Conservation (phyloP, 2,797 vertebrate species). For the Podarcis lilfordi region DNA sequence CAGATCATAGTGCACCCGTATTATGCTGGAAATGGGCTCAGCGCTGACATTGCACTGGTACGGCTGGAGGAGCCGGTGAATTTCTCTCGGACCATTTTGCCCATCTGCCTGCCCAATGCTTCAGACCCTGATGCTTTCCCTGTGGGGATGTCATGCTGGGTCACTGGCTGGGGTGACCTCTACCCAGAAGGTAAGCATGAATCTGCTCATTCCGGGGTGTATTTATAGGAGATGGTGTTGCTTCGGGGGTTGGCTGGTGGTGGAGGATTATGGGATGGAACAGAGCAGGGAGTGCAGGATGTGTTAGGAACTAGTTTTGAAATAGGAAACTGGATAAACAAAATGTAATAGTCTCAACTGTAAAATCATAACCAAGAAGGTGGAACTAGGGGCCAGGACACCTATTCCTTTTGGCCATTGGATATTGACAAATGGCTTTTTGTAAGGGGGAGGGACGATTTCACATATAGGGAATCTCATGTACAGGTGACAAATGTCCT, state of each 20-base stretch:
- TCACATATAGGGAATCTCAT: too few species aligned
- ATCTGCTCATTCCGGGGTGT: too few species aligned
- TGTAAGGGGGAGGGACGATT: background rate
- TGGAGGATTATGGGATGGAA: background rate
- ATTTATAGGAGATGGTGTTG: background rate
- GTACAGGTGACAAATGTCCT: too few species aligned
- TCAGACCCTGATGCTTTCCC: background rate
- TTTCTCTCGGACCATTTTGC: constrained; percentile 50
- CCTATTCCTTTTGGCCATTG: background rate
- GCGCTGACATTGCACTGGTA: constrained; percentile 42
- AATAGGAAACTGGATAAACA: background rate
- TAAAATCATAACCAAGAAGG: background rate
- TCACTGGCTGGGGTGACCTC: constrained; percentile 70
- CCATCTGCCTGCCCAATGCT: constrained; percentile 42
- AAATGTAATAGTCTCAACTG: too few species aligned
- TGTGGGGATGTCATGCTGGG: constrained; percentile 50
- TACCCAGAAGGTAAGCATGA: constrained; percentile 57
- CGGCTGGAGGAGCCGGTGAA: constrained; percentile 36
- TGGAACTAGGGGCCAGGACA: background rate
- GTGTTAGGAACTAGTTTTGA: background rate
- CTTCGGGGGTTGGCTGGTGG: background rate
- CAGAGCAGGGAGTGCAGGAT: background rate
- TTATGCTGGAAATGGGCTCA: constrained; percentile 43
- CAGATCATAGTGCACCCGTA: constrained; percentile 50
- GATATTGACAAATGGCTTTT: background rate